phyloP scores from a whole-genome alignment of 2,888 invertebrate species.

The Megaustenia siamemsis region DNA sequence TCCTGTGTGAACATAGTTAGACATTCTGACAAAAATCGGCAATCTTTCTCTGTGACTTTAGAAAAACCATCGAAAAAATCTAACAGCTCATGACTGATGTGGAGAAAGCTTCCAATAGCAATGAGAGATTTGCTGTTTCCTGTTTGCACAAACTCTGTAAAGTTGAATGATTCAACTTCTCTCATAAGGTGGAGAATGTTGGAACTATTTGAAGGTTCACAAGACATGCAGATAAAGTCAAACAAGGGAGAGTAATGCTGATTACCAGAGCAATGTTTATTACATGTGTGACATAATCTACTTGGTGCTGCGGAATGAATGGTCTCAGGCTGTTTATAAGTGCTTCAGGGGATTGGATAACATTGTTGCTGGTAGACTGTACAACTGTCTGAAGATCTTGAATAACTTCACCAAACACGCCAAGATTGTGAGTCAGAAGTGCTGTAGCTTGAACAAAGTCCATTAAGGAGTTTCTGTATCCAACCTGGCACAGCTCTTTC shows the following conservation, averaged over 20 bases:
- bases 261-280: conserved; percentile 35
- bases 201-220: conserved; percentile 25
- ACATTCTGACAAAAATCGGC: conserved; percentile 47
- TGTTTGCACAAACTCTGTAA: conserved; percentile 33
- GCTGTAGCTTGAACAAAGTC: conserved; percentile 42
- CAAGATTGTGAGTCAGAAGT: conserved; percentile 21
- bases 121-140: conserved; percentile 11
- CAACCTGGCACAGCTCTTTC: conserved; percentile 48
- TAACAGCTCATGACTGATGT: conserved; percentile 44
- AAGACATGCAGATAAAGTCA: conserved; percentile 27
- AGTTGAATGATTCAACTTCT: conserved; percentile 43
- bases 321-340: conserved; percentile 9
- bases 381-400: conserved; percentile 33
- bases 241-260: conserved; percentile 47
- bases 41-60: conserved; percentile 45
- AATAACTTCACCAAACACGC: conserved; percentile 45
- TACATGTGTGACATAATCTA: conserved; percentile 34
- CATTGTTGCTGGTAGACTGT: conserved; percentile 1
- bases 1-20: conserved; percentile 28
- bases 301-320: conserved; percentile 28
- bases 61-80: conserved; percentile 49
- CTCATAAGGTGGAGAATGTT: conserved; percentile 32
- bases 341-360: background rate
- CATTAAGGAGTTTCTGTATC: conserved; percentile 38
- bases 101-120: conserved; percentile 45